Percentiles rank a stretch among this genome's conserved stretches.
phyloP scores from a whole-genome alignment of 1,140 invertebrate genomes.

The Microplitis mediator region DNA sequence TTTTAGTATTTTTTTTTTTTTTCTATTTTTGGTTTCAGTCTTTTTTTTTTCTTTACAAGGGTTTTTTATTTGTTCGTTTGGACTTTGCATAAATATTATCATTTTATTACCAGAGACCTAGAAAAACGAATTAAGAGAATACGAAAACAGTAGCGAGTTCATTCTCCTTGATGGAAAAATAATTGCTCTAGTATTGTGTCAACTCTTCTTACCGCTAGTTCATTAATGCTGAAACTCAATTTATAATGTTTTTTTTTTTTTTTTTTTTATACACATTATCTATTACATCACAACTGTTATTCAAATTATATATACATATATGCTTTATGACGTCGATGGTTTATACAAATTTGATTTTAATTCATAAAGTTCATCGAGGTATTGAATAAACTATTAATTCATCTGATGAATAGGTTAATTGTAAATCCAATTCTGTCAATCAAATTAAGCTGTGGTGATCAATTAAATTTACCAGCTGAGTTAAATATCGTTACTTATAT shows the following conservation, averaged over 20 bases:
- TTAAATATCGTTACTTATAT: too few species aligned
- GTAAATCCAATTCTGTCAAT: too few species aligned
- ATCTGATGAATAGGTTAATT: too few species aligned
- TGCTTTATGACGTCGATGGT: too few species aligned
- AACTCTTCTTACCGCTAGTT: background rate
- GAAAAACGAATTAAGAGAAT: background rate
- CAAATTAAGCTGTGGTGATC: too few species aligned
- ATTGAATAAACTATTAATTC: too few species aligned
- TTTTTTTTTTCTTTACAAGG: background rate
- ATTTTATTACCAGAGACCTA: constrained; percentile 16
- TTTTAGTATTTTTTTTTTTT: too few species aligned
- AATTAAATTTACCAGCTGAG: too few species aligned
- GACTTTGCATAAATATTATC: constrained; percentile 26
- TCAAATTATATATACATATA: too few species aligned
- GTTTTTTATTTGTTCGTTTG: background rate
- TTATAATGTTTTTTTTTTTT: background rate
- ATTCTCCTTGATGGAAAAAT: background rate
- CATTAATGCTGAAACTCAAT: background rate
- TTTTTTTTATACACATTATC: background rate
- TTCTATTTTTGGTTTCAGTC: too few species aligned
- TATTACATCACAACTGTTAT: too few species aligned
- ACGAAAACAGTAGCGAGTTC: background rate
- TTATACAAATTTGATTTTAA: background rate
- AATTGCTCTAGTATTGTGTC: constrained; percentile 11
- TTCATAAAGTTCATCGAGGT: background rate